phyloP scores from a whole-genome alignment of 2,113 vertebrate genomes.

The Miniopterus natalensis region DNA sequence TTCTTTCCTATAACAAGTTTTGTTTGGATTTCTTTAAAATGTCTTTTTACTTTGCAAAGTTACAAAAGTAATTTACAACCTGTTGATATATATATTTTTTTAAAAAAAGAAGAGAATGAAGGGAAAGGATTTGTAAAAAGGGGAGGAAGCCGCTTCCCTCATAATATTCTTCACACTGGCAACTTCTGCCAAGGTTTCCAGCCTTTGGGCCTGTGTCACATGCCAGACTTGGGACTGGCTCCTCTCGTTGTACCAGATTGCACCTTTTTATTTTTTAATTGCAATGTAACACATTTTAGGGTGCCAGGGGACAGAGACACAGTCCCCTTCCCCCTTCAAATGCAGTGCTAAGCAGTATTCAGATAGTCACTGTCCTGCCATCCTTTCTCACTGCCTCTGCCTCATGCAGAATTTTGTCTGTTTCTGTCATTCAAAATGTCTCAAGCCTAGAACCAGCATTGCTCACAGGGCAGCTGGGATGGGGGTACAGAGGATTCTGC shows the following conservation, averaged over 20 bases:
- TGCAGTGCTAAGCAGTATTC: neutral
- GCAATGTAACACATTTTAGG: neutral
- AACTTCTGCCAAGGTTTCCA: neutral
- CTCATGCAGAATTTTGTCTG: neutral
- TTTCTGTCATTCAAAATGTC: neutral
- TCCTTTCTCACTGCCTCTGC: neutral
- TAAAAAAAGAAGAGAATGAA: neutral
- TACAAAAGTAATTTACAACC: neutral
- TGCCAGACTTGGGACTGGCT: neutral
- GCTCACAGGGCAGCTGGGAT: neutral
- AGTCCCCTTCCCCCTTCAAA: neutral
- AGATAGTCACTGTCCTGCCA: too few relatives aligned
- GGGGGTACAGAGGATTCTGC: neutral
- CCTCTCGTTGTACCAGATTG: neutral
- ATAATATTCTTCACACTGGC: rapidly evolving
- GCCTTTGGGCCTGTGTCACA: neutral
- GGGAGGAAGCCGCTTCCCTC: neutral
- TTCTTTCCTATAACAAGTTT: neutral
- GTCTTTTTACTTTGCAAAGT: neutral
- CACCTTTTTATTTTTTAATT: neutral
- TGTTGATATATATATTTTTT: neutral
- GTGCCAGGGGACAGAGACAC: neutral
- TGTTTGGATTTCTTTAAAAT: neutral
- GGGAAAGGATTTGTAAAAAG: neutral
- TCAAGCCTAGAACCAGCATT: neutral